These are phyloP conservation scores for Conomelus anceps DNA, from an alignment of 2,888 invertebrate genomes.

Conservation along the genomic window DNA sequence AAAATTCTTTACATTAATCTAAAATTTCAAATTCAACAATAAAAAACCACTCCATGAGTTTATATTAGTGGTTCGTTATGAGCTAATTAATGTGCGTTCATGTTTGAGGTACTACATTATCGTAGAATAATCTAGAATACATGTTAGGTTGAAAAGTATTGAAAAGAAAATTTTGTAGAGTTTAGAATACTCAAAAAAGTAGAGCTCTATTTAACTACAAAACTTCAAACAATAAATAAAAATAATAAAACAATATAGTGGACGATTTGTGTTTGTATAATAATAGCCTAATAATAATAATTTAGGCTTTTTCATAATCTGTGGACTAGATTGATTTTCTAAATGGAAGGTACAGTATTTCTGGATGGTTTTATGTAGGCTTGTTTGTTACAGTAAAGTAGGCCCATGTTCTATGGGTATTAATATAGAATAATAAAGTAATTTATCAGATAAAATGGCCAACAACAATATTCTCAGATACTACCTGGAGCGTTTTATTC, in stretches of 20 bases:
- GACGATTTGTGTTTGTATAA: background rate
- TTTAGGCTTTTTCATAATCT: background rate
- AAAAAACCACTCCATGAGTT: background rate
- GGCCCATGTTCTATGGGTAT: background rate
- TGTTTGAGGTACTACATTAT: too few species aligned
- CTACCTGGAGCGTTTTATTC: too few species aligned
- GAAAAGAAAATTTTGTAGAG: background rate
- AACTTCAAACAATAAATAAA: too few species aligned
- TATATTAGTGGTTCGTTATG: too few species aligned
- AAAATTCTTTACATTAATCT: background rate
- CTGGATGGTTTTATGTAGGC: background rate
- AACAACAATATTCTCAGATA: too few species aligned
- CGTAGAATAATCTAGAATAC: background rate
- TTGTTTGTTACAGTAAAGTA: background rate
- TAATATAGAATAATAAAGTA: background rate
- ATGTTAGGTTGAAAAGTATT: background rate
- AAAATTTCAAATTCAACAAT: background rate
- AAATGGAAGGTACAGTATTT: background rate
- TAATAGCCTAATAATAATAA: too few species aligned
- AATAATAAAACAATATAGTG: background rate
- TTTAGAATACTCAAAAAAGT: background rate
- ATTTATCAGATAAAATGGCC: too few species aligned
- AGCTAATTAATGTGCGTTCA: background rate
- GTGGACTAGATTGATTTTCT: background rate
- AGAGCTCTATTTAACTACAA: background rate